Percentiles rank a stretch among this genome's conserved stretches.
Evolutionary conservation across 2,797 vertebrate species (phyloP).

Genomic region (Glyptemys insculpta): DNA sequence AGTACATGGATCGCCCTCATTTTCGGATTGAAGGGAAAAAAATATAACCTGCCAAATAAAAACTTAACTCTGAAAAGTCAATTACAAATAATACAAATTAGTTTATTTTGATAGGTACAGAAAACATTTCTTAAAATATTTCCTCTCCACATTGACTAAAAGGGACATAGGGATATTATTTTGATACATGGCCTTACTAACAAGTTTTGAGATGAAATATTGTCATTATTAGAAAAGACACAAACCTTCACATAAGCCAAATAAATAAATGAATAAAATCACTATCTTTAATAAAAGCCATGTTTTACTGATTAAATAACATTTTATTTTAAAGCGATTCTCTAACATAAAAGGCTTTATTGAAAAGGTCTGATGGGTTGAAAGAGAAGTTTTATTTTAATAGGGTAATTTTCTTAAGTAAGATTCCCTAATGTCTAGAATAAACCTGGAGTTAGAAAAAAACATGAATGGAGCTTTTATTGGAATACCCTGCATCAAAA

Average conservation of each 20-base stretch:
- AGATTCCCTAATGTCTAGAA: slow-evolving; percentile 56
- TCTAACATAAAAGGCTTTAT: slow-evolving; percentile 55
- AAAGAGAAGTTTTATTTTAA: slow-evolving; percentile 66
- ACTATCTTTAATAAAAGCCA: slow-evolving; percentile 56
- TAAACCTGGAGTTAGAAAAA: slow-evolving; percentile 60
- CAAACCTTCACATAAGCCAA: slow-evolving; percentile 41
- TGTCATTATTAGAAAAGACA: slow-evolving; percentile 49
- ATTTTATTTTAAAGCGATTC: slow-evolving; percentile 62
- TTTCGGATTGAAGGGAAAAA: slow-evolving; percentile 27
- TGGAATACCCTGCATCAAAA: slow-evolving; percentile 64
- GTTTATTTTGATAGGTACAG: slow-evolving; percentile 60
- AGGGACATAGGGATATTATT: slow-evolving; percentile 49
- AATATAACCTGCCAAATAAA: slow-evolving; percentile 34
- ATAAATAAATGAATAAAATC: slow-evolving; percentile 26
- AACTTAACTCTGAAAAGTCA: slow-evolving; percentile 20
- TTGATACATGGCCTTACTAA: slow-evolving; percentile 59
- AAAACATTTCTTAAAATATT: slow-evolving; percentile 58
- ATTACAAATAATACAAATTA: slow-evolving; percentile 63
- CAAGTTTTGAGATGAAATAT: slow-evolving; percentile 66
- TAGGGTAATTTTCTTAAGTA: slow-evolving; percentile 61
- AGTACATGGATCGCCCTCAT: slow-evolving; percentile 39
- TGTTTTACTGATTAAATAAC: slow-evolving; percentile 67
- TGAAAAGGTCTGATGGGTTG: slow-evolving; percentile 53
- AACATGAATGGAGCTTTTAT: slow-evolving; percentile 55
- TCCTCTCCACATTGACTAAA: slow-evolving; percentile 37